A percentile compares a stretch with the other conserved stretches of the same genome.
Conservation (phyloP, 2,888 invertebrate genomes). For the Lasioglossum vierecki region DNA sequence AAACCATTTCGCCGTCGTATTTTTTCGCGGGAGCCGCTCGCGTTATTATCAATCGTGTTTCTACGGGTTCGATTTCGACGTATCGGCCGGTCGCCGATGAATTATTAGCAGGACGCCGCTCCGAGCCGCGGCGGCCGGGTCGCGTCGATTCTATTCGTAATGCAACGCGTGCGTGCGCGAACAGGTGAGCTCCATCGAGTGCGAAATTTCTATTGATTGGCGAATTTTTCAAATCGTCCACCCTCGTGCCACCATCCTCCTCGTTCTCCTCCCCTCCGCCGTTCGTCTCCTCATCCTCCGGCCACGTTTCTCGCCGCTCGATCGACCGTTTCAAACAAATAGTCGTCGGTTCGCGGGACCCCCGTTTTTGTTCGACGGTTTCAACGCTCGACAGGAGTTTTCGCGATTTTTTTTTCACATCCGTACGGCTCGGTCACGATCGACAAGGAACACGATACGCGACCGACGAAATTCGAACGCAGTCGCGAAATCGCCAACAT, state of each 20-base stretch:
- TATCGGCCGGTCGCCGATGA: conserved; percentile 46
- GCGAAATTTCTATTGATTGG: conserved; percentile 29
- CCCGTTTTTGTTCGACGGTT: neutral
- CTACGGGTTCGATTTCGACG: conserved; percentile 8
- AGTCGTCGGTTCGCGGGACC: neutral
- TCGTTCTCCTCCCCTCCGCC: too few species aligned
- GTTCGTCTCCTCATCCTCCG: neutral
- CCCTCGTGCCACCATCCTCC: neutral
- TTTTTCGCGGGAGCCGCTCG: conserved; percentile 12
- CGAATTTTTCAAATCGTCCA: conserved; percentile 37
- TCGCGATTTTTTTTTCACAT: conserved; percentile 29
- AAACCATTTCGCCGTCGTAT: neutral
- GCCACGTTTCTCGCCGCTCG: neutral
- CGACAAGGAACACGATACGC: conserved; percentile 14
- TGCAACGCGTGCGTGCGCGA: conserved; percentile 50
- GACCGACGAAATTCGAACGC: neutral
- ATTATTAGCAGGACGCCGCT: conserved; percentile 63
- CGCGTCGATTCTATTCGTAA: conserved; percentile 62
- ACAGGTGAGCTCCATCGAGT: neutral
- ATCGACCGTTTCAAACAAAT: conserved; percentile 23
- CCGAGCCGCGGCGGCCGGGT: conserved; percentile 41
- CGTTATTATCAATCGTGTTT: conserved; percentile 37
- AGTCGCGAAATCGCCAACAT: conserved; percentile 10
- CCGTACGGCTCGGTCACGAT: neutral
- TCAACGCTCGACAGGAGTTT: conserved; percentile 6